A percentile compares a stretch with the other conserved stretches of the same genome.
phyloP scores from a whole-genome alignment of 2,888 invertebrate genomes.

The Rotaria macrura region DNA sequence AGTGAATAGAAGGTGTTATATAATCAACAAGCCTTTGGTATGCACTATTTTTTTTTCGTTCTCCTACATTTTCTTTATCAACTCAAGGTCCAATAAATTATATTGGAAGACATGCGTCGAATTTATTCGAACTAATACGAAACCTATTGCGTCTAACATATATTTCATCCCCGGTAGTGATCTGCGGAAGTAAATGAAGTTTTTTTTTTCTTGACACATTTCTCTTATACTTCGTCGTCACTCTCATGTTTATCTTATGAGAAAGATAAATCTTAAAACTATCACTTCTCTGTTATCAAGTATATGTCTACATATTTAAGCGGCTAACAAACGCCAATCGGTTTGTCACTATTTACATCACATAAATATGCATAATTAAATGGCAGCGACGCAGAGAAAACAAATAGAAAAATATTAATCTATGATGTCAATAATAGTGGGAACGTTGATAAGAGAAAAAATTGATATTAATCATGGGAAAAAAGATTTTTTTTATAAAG shows the following conservation, averaged over 20 bases:
- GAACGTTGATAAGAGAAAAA: too few relatives aligned
- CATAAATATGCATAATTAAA: too few relatives aligned
- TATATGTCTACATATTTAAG: background rate
- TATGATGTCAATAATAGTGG: too few relatives aligned
- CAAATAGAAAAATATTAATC: background rate
- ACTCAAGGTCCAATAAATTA: background rate
- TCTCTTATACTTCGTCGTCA: background rate
- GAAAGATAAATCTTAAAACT: background rate
- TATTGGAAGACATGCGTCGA: background rate
- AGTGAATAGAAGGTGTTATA: too few relatives aligned
- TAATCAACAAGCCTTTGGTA: too few relatives aligned
- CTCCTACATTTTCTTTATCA: background rate
- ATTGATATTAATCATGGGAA: too few relatives aligned
- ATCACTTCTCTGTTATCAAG: background rate
- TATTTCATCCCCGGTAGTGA: background rate
- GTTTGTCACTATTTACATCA: background rate
- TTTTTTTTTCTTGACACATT: background rate
- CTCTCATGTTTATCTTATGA: background rate
- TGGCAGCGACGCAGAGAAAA: too few relatives aligned
- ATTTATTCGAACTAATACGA: background rate
- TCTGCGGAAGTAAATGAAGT: background rate
- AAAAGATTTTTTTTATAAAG: too few relatives aligned
- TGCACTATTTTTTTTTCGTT: background rate
- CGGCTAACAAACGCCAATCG: background rate
- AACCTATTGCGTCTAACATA: background rate